Base-by-base conservation (phyloP, 2,797 vertebrate species). In the Poliocrania exsul region DNA sequence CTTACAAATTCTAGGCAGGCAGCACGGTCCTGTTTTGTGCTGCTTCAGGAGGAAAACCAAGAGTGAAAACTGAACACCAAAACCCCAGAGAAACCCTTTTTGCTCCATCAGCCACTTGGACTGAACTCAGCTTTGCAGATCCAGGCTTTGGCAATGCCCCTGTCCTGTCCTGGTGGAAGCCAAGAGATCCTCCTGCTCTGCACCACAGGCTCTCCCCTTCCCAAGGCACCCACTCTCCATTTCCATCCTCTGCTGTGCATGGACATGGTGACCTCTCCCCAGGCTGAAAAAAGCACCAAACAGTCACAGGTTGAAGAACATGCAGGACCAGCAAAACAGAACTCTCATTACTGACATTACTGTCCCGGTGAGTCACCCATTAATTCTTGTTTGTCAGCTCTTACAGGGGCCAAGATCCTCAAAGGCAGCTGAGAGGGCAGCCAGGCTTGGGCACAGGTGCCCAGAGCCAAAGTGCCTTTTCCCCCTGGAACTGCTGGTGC, bases 351-450 rank as follows among this genome's bases (percentile, higher is more conserved):
- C 86, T 93, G 78, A 82, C 86, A 90, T 62, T 29, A 71, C 5
- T 49, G 49, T 21, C 73, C 83, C 46, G 60, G 73, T 86, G 86
- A 96, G 74, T 95, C 90, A 95, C 40, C 73, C 58, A 38, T 81
- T 92, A 66, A 56, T 46, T 86, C 80, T 12, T 70, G 58, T 79
- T 92, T 86, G 90, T 86, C 95, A 95, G 91, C 62, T 91, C 80
- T 82, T 75, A 15, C 60, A 88, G 93, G 73, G 67, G 37, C 56
- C 80, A 24, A 49, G 40, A 38, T 71, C 79, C 64, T 61, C 89
- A 85, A 53, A 87, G 35, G 80, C 3, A 7, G 73, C 83, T 11
- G 73, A 58, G 71, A 38, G 4, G 4, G 57, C 72, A 80, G 78
- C 78, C 71, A 82, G 69, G 64, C 61, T 67, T 21, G n/a, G 67